phyloP scores from a whole-genome alignment of 2,888 invertebrate genomes.

The Cryptocheilus praepositus region DNA sequence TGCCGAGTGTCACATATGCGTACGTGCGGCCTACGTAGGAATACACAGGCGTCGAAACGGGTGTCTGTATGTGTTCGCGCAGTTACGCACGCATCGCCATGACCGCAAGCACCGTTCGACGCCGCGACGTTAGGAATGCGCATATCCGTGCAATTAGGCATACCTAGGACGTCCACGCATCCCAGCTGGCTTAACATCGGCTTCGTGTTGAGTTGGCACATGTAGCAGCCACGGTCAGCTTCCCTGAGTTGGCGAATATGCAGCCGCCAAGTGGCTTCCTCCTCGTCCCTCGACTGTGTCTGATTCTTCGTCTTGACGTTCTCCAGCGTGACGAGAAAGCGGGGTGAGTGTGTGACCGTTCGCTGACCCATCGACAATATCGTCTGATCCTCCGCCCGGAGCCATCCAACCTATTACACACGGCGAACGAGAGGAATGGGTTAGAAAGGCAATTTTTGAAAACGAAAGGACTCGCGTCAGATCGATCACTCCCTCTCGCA shows the following conservation, averaged over 20 bases:
- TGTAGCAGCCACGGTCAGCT: conserved; percentile 86
- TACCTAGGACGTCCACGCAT: conserved; percentile 86
- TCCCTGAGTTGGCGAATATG: conserved; percentile 84
- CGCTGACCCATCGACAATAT: conserved; percentile 84
- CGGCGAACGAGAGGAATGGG: no score
- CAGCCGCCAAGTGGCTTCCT: conserved; percentile 83
- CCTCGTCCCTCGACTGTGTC: conserved; percentile 76
- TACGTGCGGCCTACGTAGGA: neutral
- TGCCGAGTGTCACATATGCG: neutral
- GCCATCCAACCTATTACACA: conserved; percentile 82
- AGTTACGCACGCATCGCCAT: conserved; percentile 6
- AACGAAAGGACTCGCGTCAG: no score
- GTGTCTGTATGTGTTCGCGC: no score
- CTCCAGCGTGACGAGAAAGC: conserved; percentile 80
- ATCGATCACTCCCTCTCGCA: no score
- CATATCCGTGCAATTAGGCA: conserved; percentile 65
- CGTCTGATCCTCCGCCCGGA: conserved; percentile 85
- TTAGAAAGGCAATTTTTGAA: no score
- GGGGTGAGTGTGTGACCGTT: conserved; percentile 85
- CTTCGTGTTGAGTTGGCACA: conserved; percentile 88
- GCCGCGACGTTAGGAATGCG: conserved; percentile 48
- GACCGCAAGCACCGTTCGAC: conserved; percentile 44
- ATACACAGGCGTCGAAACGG: no score
- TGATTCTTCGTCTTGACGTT: conserved; percentile 65
- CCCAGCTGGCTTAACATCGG: conserved; percentile 87